A percentile compares a stretch with the other conserved stretches of the same genome.
Conservation (phyloP, 2,888 invertebrate genomes). For the Xylophagus ater region DNA sequence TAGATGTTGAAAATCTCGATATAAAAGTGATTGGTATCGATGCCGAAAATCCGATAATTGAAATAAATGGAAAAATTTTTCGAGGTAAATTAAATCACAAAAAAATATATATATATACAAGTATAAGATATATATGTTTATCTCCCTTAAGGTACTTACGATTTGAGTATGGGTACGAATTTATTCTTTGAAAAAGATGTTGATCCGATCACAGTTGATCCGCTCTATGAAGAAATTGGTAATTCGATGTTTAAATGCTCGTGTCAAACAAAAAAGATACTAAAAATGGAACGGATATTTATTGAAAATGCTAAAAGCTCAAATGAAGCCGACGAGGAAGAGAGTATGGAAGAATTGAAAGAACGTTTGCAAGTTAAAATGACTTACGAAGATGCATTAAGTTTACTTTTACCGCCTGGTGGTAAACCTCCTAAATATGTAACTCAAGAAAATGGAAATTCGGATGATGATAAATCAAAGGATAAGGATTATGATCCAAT, state of each 20-base stretch:
- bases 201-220: slow-evolving; percentile 38
- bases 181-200: slow-evolving; percentile 59
- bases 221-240: slow-evolving; percentile 47
- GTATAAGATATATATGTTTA: background rate
- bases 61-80: slow-evolving; percentile 55
- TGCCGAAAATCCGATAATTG: slow-evolving; percentile 50
- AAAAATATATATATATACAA: background rate
- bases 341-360: slow-evolving; percentile 14
- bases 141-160: slow-evolving; percentile 49
- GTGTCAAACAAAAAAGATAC: slow-evolving; percentile 52
- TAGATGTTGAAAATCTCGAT: slow-evolving; percentile 26
- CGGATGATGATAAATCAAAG: background rate
- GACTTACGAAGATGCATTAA: slow-evolving; percentile 32
- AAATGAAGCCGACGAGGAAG: slow-evolving; percentile 5
- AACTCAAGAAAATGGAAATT: background rate
- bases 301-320: slow-evolving; percentile 30
- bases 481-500: no score
- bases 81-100: slow-evolving; percentile 39
- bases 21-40: slow-evolving; percentile 49
- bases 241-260: slow-evolving; percentile 47
- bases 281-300: slow-evolving; percentile 58
- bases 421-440: slow-evolving; percentile 16
- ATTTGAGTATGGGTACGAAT: slow-evolving; percentile 57
- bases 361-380: slow-evolving; percentile 23
- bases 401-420: slow-evolving; percentile 23